Conservation (phyloP, 2,888 invertebrate species). For the Cetonia aurata region DNA sequence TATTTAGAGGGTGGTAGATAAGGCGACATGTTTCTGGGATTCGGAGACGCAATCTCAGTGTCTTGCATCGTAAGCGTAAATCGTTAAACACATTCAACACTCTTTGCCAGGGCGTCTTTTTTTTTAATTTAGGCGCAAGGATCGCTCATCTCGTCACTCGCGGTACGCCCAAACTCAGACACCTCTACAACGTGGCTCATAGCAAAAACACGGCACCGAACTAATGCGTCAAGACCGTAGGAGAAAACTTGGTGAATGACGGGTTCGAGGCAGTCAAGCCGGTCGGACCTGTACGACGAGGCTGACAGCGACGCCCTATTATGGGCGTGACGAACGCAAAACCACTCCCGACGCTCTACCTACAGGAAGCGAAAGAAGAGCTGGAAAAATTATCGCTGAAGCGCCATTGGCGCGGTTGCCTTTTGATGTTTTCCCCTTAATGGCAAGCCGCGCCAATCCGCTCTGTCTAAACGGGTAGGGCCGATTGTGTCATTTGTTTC, state of each 20-base stretch:
- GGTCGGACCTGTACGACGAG: constrained; percentile 55
- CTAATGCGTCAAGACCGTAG: constrained; percentile 39
- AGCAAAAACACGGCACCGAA: constrained; percentile 37
- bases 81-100: background rate
- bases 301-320: constrained; percentile 52
- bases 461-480: constrained; percentile 46
- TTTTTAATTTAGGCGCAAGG: background rate
- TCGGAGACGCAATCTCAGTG: constrained; percentile 60
- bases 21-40: constrained; percentile 62
- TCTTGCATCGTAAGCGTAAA: constrained; percentile 62
- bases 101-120: no score
- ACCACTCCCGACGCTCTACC: constrained; percentile 28
- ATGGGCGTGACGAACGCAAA: constrained; percentile 37
- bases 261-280: constrained; percentile 56
- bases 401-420: constrained; percentile 49
- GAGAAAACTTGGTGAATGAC: constrained; percentile 42
- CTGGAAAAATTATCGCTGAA: constrained; percentile 40
- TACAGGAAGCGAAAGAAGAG: constrained; percentile 37
- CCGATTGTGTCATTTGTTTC: constrained; percentile 64
- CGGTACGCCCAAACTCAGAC: constrained; percentile 1
- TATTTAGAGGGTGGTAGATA: constrained; percentile 61
- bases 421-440: constrained; percentile 53
- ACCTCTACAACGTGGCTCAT: constrained; percentile 22
- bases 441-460: constrained; percentile 54
- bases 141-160: constrained; percentile 20